phyloP scores from a whole-genome alignment of 35 echinoderm and acorn worm species.

The Heliocidaris tuberculata region DNA sequence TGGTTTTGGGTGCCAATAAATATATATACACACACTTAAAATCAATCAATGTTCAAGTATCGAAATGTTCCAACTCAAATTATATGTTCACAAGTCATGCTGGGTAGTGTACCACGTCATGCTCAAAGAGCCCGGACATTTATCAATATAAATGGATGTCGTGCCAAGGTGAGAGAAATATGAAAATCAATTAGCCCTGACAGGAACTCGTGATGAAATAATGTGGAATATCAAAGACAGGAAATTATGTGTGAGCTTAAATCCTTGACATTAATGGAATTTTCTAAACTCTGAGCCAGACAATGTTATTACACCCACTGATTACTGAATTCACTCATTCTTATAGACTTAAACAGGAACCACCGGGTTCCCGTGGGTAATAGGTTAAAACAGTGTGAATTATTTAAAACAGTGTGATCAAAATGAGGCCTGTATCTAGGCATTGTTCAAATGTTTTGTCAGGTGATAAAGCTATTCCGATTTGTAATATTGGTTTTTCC shows the following conservation, averaged over 20 bases:
- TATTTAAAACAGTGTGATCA: background rate
- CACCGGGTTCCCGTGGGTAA: too few relatives aligned
- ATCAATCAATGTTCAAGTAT: too few relatives aligned
- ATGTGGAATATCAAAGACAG: background rate
- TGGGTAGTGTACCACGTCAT: background rate
- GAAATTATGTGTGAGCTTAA: background rate
- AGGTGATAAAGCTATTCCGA: too few relatives aligned
- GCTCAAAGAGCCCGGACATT: background rate
- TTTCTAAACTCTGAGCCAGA: background rate
- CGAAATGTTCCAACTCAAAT: background rate
- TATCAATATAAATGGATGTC: background rate
- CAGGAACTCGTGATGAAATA: background rate
- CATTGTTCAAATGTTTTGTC: too few relatives aligned
- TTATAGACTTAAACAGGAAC: too few relatives aligned
- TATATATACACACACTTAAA: too few relatives aligned
- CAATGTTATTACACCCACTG: background rate
- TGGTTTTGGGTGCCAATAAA: too few relatives aligned
- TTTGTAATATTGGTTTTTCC: too few relatives aligned
- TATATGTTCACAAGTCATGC: background rate
- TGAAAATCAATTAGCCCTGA: background rate
- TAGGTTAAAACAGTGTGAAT: background rate
- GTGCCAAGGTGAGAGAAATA: background rate
- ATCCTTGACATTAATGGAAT: background rate
- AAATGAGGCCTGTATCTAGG: background rate
- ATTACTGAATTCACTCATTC: too few relatives aligned